phyloP scores from a whole-genome alignment of 2,113 vertebrate genomes.

The Thamnaconus septentrionalis region DNA sequence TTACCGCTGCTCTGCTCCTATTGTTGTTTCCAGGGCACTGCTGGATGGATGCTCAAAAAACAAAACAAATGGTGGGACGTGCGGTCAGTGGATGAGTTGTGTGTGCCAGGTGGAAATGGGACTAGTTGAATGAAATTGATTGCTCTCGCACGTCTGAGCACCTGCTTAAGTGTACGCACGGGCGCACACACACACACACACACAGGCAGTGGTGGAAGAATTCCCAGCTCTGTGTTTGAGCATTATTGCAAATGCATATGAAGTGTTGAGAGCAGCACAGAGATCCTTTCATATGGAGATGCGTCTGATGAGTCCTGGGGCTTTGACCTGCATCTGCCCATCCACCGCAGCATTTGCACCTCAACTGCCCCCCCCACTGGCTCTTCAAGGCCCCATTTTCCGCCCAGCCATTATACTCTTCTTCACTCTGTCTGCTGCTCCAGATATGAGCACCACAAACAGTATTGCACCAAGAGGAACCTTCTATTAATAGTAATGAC shows the following conservation, averaged over 20 bases:
- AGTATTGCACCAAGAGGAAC: constrained; percentile 21
- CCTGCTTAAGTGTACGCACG: constrained; percentile 59
- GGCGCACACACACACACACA: constrained; percentile 30
- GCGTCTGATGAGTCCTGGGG: constrained; percentile 25
- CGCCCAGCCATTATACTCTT: constrained; percentile 3
- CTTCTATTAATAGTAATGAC: constrained; percentile 52
- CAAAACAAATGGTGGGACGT: constrained; percentile 5
- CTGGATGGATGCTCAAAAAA: constrained; percentile 15
- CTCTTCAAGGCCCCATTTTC: constrained; percentile 7
- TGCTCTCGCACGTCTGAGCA: constrained; percentile 62
- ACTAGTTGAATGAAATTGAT: constrained; percentile 61
- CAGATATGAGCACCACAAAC: constrained; percentile 34
- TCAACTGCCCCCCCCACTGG: constrained; percentile 44
- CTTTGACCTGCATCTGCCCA: constrained; percentile 53
- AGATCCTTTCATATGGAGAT: constrained; percentile 75
- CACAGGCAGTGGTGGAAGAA: constrained; percentile 36
- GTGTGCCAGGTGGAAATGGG: constrained; percentile 62
- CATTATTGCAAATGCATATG: constrained; percentile 67
- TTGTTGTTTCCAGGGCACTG: constrained; percentile 32
- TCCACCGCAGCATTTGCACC: constrained; percentile 47
- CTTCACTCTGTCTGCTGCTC: constrained; percentile 22
- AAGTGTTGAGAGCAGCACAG: constrained; percentile 60
- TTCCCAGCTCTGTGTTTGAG: constrained; percentile 62
- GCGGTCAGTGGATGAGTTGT: constrained; percentile 13
- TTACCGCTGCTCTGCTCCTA: constrained; percentile 28